Base-by-base conservation (phyloP, 2,888 invertebrate genomes). In the Luperina nickerlii region DNA sequence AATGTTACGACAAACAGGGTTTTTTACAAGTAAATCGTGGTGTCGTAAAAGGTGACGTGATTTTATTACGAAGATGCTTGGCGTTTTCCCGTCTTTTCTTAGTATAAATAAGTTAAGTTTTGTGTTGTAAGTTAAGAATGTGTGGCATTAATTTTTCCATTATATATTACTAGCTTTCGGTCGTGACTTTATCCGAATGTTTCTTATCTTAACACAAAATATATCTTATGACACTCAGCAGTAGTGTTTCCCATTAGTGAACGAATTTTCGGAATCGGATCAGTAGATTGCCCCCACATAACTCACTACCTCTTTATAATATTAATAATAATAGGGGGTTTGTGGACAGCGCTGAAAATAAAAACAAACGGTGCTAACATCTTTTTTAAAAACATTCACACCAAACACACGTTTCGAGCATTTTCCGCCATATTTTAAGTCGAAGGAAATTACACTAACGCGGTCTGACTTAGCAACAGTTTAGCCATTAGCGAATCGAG, bases 401-500 rank as follows among this genome's bases (percentile, higher is more conserved):
- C 27, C 27, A 45, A 77, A 54, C 60, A 60, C 54, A 70, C 51
- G 69, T 73, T 54, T 15, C 32, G 11, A 18, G 51, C 69, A 73
- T 78, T 48, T 27, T 15, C 51, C 18, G 9, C 63, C 73, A 70
- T 74, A 82, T 82, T 62, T 82, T 38, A 54, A 78, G 60, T 45
- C 18, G 20, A 70, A 79, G 82, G 82, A 82, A 82, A 82, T 82
- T 79, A 82, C 73, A 74, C 82, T 74, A 79, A 82, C 69, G 51
- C 27, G 42, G 20, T 67, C 71, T 81, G 71, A 78, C 84, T 81
- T 78, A 74, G 63, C 71, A 84, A 82, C 75, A 84, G 82, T 75
- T 84, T 75, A 84, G 82, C 84, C 82, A 79, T 85, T 82, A 82
- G 74, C 51, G 76, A 79, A 76, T 77, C 66, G 38, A 63, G 45